Evolutionary conservation across 2,797 vertebrate species (phyloP), one percentile per base, ranked within the genome.

Genomic region (Fistularia commersonii): DNA sequence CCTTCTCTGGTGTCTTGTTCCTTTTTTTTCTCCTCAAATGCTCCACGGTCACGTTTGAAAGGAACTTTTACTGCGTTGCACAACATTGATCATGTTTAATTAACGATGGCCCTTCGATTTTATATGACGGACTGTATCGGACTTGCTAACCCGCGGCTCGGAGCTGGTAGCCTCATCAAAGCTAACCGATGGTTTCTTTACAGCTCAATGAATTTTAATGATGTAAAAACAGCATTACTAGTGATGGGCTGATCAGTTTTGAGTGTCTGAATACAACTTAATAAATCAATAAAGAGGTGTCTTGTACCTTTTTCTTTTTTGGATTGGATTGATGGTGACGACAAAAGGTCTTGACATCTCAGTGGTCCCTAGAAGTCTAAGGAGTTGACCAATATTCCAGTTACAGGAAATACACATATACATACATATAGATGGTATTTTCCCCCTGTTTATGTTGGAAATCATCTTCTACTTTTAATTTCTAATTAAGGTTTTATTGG

Each of bases 31-130:
- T 23, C 23, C 77, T 55, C 63, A 81, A 81, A 82, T 74, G 77
- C 62, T 83, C 66, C 76, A 63, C 69, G 70, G 72, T 91, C 83
- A 92, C 90, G 87, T 92, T 93, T 92, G 88, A 87, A 86, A 91
- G 85, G 61, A 84, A 88, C 88, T 90, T 90, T 83, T 81, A 35
- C 77, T 89, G 89, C 92, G 89, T 94, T 94, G 93, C 93, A 96
- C 93, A 96, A 91, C 93, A 91, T 93, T 89, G 87, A 90, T 90
- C 81, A 81, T 77, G 76, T 88, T 87, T 80, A 81, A 77, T 81
- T 74, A 70, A 72, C 74, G 72, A 58, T 77, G 61, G 54, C 64
- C 79, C 79, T 76, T 80, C 56, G 48, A 80, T 72, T 82, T 83
- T 84, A 72, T 88, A 79, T 67, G 76, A 86, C 35, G 58, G 82